phyloP scores from a whole-genome alignment of 2,113 vertebrate genomes.

The Nerophis lumbriciformis region DNA sequence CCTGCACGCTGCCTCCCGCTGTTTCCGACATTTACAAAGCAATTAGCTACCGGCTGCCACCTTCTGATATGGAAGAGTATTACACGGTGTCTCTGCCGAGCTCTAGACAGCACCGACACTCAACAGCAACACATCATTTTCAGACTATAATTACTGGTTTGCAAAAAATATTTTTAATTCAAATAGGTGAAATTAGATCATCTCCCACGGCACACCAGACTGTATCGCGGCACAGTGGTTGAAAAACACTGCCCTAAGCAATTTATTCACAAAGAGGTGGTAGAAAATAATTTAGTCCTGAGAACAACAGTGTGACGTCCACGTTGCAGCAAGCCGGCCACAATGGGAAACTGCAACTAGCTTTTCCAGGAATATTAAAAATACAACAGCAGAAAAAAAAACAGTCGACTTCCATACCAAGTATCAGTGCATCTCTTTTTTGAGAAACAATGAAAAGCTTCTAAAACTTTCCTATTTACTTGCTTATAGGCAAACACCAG shows the following conservation, averaged over 20 bases:
- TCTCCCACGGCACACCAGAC: too few species aligned
- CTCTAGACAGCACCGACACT: too few species aligned
- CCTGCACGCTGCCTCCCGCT: too few species aligned
- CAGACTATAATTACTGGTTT: too few species aligned
- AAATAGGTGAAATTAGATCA: too few species aligned
- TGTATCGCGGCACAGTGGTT: too few species aligned
- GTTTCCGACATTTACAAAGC: too few species aligned
- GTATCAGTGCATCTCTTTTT: not conserved
- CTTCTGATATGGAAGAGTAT: too few species aligned
- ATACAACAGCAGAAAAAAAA: slow-evolving; percentile 35
- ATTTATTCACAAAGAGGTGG: slow-evolving; percentile 41
- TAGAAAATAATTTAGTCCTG: slow-evolving; percentile 29
- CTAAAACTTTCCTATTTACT: slow-evolving; percentile 11
- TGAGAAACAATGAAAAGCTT: slow-evolving; percentile 3
- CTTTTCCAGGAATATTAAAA: slow-evolving; percentile 59
- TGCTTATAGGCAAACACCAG: slow-evolving; percentile 37
- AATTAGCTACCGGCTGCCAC: too few species aligned
- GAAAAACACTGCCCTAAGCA: not conserved
- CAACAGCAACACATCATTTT: too few species aligned
- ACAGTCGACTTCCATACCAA: slow-evolving; percentile 26
- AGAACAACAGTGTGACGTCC: slow-evolving; percentile 15
- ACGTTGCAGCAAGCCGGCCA: slow-evolving; percentile 53
- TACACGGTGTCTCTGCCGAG: too few species aligned
- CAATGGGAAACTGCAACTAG: slow-evolving; percentile 62
- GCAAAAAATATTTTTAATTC: too few species aligned